phyloP scores from a whole-genome alignment of 2,888 invertebrate species.

The Ctenicera cuprea region DNA sequence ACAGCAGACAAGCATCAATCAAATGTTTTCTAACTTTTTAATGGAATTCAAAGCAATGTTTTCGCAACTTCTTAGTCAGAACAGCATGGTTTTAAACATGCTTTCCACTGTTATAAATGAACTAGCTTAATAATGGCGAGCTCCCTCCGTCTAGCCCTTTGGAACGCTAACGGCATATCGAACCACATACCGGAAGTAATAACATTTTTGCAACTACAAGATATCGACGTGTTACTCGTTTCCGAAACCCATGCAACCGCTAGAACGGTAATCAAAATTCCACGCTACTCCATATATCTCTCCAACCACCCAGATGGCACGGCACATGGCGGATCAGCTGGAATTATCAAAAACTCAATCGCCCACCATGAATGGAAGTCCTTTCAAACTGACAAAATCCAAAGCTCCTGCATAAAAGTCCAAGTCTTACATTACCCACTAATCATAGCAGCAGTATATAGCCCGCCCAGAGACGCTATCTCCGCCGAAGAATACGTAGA shows the following conservation, averaged over 20 bases:
- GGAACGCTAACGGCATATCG: no score
- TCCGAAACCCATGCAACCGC: no score
- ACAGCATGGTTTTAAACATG: no score
- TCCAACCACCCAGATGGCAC: no score
- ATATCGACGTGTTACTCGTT: no score
- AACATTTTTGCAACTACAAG: no score
- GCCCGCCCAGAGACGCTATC: neutral
- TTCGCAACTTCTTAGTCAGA: neutral
- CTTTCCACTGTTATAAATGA: neutral
- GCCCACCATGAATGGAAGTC: neutral
- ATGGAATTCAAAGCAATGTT: neutral
- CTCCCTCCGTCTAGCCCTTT: neutral
- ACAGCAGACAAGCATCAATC: no score
- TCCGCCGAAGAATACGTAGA: no score
- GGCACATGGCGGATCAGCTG: neutral
- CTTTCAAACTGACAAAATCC: neutral
- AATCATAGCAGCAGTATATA: no score
- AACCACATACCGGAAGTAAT: no score
- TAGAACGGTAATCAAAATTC: no score
- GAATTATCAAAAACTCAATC: neutral
- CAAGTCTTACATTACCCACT: neutral
- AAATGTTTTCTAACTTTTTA: slow-evolving; percentile 1
- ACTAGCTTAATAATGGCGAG: slow-evolving; percentile 11
- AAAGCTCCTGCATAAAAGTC: slow-evolving; percentile 2
- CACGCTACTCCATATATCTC: no score